Conservation (phyloP, 1,140 invertebrate species). For the Drosophila trapezifrons region DNA sequence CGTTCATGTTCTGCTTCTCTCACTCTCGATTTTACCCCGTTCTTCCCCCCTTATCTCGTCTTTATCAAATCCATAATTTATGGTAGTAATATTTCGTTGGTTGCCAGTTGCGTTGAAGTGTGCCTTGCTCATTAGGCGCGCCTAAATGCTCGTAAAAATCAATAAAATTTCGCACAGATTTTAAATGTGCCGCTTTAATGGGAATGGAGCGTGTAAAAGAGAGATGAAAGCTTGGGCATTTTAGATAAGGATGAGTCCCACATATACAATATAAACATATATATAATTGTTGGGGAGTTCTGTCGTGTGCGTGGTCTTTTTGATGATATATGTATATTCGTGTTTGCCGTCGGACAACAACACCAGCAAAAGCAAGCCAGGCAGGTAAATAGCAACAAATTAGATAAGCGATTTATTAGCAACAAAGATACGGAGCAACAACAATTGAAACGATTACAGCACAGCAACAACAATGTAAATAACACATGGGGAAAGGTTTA, state of each 20-base stretch:
- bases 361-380: not conserved
- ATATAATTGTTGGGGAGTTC: not conserved
- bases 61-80: conserved; percentile 64
- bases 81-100: conserved; percentile 14
- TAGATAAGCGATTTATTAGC: conserved; percentile 77
- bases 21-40: not conserved
- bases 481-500: conserved; percentile 10
- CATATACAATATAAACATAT: not conserved
- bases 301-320: conserved; percentile 50
- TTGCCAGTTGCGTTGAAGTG: conserved; percentile 21
- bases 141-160: conserved; percentile 55
- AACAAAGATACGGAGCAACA: conserved; percentile 34
- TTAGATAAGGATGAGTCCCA: conserved; percentile 16
- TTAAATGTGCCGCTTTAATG: conserved; percentile 55
- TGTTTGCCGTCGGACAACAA: conserved; percentile 58
- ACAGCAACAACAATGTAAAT: conserved; percentile 30
- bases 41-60: conserved; percentile 7
- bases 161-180: conserved; percentile 70
- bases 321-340: conserved; percentile 27
- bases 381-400: conserved; percentile 69
- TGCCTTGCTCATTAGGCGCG: conserved; percentile 44
- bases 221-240: conserved; percentile 11
- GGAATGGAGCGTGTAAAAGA: conserved; percentile 34
- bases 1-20: not conserved
- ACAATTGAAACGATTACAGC: conserved; percentile 39